Evolutionary conservation across 2,888 invertebrate species (phyloP).

Genomic region (Aphrophora alni): DNA sequence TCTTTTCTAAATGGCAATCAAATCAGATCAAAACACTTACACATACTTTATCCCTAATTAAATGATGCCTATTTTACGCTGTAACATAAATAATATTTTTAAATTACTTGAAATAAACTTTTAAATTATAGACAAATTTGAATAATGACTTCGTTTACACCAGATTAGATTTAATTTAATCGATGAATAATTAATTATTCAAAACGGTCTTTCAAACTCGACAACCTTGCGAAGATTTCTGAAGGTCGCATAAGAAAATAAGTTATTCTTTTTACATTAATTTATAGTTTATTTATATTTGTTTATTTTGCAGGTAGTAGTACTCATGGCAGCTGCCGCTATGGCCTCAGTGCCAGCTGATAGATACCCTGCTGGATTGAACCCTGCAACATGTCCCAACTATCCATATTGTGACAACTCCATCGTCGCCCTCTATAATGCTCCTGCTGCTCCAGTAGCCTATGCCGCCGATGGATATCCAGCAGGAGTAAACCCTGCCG

Average conservation of each 20-base stretch:
- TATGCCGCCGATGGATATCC: slow-evolving; percentile 56
- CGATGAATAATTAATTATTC: not conserved
- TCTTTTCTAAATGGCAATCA: not conserved
- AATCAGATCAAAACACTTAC: not conserved
- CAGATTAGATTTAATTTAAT: not conserved
- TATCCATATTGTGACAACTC: slow-evolving; percentile 63
- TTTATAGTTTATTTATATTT: too few species aligned
- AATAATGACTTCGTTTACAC: not conserved
- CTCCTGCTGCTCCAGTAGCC: slow-evolving; percentile 54
- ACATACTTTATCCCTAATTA: not conserved
- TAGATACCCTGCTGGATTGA: slow-evolving; percentile 65
- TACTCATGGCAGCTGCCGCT: not conserved
- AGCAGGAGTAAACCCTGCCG: slow-evolving; percentile 63
- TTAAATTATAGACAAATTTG: not conserved
- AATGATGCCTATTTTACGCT: not conserved
- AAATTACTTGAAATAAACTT: not conserved
- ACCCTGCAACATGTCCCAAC: slow-evolving; percentile 66
- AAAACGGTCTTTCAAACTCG: not conserved
- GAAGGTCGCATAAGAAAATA: not conserved
- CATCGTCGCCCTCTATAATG: slow-evolving; percentile 60
- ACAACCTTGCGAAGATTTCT: not conserved
- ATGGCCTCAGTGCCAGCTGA: slow-evolving; percentile 58
- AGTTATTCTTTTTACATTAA: not conserved
- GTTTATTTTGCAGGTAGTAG: not conserved
- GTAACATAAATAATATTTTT: not conserved